Conservation (phyloP, 2,113 vertebrate genomes). For the Neoarius graeffei region DNA sequence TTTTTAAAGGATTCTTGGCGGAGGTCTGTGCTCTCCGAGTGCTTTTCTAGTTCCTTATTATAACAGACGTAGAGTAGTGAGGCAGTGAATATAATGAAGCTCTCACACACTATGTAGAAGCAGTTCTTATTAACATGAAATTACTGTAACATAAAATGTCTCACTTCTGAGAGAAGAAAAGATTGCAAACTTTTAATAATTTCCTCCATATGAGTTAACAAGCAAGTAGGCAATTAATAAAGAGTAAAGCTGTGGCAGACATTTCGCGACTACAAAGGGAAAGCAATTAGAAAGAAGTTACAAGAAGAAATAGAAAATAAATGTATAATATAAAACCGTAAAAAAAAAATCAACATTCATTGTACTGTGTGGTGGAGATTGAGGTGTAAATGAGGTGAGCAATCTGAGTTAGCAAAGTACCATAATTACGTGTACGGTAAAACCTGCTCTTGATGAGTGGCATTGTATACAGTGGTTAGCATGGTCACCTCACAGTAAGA, state of each 20-base stretch:
- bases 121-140: constrained; percentile 44
- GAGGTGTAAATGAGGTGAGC: background rate
- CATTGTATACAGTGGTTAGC: too few species aligned
- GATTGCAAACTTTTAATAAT: background rate
- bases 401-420: background rate
- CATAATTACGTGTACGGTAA: background rate
- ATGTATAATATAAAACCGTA: background rate
- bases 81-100: constrained; percentile 26
- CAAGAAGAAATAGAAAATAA: background rate
- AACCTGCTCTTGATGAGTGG: too few species aligned
- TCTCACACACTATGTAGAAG: constrained; percentile 14
- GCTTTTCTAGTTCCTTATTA: constrained; percentile 32
- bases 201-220: background rate
- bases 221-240: background rate
- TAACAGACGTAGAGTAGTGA: constrained; percentile 5
- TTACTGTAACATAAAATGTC: constrained; percentile 4
- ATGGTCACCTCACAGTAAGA: too few species aligned
- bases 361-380: background rate
- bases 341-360: background rate
- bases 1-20: too few species aligned
- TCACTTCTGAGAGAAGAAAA: background rate
- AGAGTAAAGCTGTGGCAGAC: background rate
- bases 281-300: background rate
- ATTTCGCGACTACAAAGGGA: background rate
- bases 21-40: too few species aligned